Evolutionary conservation across 2,113 vertebrate genomes (phyloP).

Genomic region (Mystacornis crossleyi): DNA sequence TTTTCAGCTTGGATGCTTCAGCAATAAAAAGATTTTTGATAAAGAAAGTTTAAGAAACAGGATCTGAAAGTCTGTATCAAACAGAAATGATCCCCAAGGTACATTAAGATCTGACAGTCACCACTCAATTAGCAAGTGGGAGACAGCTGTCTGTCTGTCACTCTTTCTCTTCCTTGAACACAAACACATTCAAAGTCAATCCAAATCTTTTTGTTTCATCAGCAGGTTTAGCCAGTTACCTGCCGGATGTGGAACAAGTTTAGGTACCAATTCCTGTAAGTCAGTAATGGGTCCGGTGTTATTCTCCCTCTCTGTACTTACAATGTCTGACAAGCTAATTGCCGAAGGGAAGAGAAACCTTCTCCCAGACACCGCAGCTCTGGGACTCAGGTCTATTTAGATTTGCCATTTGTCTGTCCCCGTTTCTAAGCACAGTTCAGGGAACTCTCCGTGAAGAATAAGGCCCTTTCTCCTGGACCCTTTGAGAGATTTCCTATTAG

Average conservation of each 20-base stretch:
- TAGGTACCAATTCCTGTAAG: neutral
- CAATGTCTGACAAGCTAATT: neutral
- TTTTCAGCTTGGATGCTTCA: neutral
- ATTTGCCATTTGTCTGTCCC: neutral
- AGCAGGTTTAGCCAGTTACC: conserved; percentile 57
- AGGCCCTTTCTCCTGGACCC: conserved; percentile 18
- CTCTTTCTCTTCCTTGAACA: conserved; percentile 15
- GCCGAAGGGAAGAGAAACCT: neutral
- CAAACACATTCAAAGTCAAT: conserved; percentile 39
- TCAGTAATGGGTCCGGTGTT: neutral
- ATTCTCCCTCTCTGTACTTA: neutral
- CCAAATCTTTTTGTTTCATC: conserved; percentile 38
- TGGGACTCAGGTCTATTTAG: neutral
- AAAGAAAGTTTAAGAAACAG: neutral
- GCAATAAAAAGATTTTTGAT: neutral
- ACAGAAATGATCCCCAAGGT: neutral
- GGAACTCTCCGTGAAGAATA: neutral
- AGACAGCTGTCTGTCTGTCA: conserved; percentile 39
- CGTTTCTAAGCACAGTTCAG: neutral
- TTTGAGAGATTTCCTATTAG: conserved; percentile 54
- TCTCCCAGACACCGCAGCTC: neutral
- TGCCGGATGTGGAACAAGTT: conserved; percentile 42
- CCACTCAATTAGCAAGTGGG: conserved; percentile 29
- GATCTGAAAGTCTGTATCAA: neutral
- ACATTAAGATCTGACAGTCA: conserved; percentile 27